Evolutionary conservation across 1,140 invertebrate species (phyloP), one percentile per base, ranked within the genome.

Genomic region (Calosoma granatense): DNA sequence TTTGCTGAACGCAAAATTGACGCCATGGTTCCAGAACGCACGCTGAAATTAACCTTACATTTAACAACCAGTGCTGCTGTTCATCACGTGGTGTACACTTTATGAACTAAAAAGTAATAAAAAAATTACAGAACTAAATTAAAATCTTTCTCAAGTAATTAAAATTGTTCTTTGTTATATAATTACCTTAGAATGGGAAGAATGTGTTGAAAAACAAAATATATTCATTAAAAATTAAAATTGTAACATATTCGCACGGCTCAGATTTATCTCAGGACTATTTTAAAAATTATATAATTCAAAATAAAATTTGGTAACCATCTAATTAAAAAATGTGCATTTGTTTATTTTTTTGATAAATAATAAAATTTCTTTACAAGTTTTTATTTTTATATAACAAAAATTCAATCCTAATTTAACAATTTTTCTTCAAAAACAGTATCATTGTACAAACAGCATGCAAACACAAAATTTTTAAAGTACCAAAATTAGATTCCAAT

Each of bases 1-100:
- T 84, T 85, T 19, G 81, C 82, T 56, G 82, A 82, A 60, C 82
- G 74, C 63, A 85, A 68, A 61, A 85, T 76, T 61, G 81, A 79
- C 62, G 78, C 80, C 83, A 84, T 85, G 59, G 41, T 47, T 47
- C 15, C 6, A 47, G 41, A 47, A 17, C 41, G 17, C 41, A 47
- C 41, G 41, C 6, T 47, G 6, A 47, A 47, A 47, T 17, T 47
- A 47, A 47, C 41, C 41, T 47, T 17, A 47, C 41, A 11, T 47
- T 47, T 47, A 11, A 12, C 41, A 17, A 3, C n/a, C 9, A 47
- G 17, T 17, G 41, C 26, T n/a, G 6, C n/a, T n/a, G n/a, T 36
- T 36, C 26, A 36, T 9, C 6, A 36, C 26, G 26, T 36, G 26
- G n/a, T 36, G 26, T 36, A n/a, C 6, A n/a, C n/a, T n/a, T n/a